Conservation (phyloP, 1,140 invertebrate species). For the Bombus turneri region DNA sequence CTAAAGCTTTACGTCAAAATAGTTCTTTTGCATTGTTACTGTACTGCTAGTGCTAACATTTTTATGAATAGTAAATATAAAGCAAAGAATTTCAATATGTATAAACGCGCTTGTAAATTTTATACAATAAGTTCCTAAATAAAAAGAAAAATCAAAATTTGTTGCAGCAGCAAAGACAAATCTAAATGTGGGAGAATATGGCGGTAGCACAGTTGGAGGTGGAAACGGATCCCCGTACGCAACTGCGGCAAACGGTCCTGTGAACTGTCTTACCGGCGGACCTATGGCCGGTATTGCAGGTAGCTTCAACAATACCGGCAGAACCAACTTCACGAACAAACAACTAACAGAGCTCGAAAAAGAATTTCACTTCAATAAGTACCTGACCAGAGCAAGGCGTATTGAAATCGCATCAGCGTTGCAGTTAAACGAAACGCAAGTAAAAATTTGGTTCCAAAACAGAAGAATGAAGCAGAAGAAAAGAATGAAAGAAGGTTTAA, state of each 20-base stretch:
- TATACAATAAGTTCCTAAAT: not conserved
- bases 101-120: not conserved
- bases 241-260: conserved; percentile 63
- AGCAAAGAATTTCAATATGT: not conserved
- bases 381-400: conserved; percentile 96
- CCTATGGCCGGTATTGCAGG: conserved; percentile 71
- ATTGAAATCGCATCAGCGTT: conserved; percentile 98
- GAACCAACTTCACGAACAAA: conserved; percentile 99
- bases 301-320: conserved; percentile 90
- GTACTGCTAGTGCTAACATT: not conserved
- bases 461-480: conserved; percentile 97
- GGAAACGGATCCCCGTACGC: conserved; percentile 72
- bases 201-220: conserved; percentile 74
- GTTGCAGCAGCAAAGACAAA: conserved; percentile 88
- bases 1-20: not conserved
- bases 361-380: conserved; percentile 99
- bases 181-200: conserved; percentile 80
- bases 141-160: conserved; percentile 41
- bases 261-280: conserved; percentile 73
- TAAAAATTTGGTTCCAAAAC: conserved; percentile 93
- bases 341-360: conserved; percentile 99
- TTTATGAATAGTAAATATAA: not conserved
- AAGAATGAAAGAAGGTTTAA: conserved; percentile 94
- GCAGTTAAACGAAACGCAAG: conserved; percentile 98
- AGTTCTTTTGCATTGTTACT: not conserved